These are phyloP conservation scores for Papilio dardanus DNA, from an alignment of 1,140 invertebrate genomes.

Conservation along the genomic window DNA sequence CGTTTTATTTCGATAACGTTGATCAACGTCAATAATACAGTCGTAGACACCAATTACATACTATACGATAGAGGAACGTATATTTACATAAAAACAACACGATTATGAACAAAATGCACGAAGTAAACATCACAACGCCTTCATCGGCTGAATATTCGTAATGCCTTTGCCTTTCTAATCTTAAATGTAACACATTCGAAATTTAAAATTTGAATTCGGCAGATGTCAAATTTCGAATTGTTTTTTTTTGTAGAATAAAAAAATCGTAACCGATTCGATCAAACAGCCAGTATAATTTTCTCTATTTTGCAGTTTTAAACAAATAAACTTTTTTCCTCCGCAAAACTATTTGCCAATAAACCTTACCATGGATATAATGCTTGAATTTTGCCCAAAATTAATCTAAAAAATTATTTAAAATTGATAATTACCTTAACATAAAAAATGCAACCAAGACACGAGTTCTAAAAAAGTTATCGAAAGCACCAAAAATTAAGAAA, in stretches of 20 bases:
- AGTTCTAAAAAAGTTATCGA: constrained; percentile 13
- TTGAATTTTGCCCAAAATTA: not conserved
- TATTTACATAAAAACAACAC: constrained; percentile 54
- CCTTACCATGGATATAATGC: not conserved
- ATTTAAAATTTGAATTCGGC: constrained; percentile 14
- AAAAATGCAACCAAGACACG: not conserved
- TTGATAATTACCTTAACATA: not conserved
- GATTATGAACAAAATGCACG: constrained; percentile 36
- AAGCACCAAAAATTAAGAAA: constrained; percentile 56
- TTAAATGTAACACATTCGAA: not conserved
- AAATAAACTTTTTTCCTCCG: not conserved
- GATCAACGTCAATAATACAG: constrained; percentile 55
- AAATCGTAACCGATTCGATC: too few relatives aligned
- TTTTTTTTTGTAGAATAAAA: not conserved
- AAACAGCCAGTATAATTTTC: not conserved
- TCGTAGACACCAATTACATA: constrained; percentile 60
- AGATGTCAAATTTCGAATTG: constrained; percentile 1
- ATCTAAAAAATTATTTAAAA: not conserved
- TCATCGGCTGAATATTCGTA: not conserved
- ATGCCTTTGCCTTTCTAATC: constrained; percentile 11
- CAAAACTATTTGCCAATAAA: not conserved
- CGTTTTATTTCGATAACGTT: constrained; percentile 66
- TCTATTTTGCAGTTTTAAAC: not conserved
- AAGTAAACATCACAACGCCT: constrained; percentile 31
- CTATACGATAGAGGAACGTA: constrained; percentile 54